Conservation (phyloP, 2,888 invertebrate species). For the Tetropium fuscum region DNA sequence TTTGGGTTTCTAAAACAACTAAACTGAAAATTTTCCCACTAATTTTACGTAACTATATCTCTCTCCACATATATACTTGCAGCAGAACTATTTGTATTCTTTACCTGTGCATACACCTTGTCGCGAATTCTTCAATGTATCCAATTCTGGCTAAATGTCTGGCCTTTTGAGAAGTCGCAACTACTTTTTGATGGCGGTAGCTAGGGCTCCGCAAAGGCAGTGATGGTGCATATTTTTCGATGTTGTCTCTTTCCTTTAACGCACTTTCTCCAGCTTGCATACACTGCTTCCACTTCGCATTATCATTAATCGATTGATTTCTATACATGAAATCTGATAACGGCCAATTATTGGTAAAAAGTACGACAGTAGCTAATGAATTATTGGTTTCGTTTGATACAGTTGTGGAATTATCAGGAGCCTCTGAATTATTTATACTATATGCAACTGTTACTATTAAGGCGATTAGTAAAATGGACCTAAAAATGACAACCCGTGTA, state of each 20-base stretch:
- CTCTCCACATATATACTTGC: not conserved
- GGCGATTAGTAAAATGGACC: slow-evolving; percentile 47
- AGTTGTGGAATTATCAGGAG: slow-evolving; percentile 31
- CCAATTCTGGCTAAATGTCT: slow-evolving; percentile 75
- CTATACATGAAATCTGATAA: slow-evolving; percentile 36
- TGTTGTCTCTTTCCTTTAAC: slow-evolving; percentile 68
- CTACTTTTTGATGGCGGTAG: slow-evolving; percentile 77
- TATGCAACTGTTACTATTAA: slow-evolving; percentile 45
- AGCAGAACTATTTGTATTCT: too few species aligned
- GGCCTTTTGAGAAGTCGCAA: slow-evolving; percentile 73
- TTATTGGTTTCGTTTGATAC: slow-evolving; percentile 26
- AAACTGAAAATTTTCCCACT: not conserved
- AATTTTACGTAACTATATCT: not conserved
- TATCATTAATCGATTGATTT: slow-evolving; percentile 28
- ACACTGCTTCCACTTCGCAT: slow-evolving; percentile 38
- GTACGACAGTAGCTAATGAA: slow-evolving; percentile 31
- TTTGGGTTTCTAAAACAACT: not conserved
- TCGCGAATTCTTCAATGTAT: slow-evolving; percentile 77
- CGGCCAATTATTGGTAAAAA: slow-evolving; percentile 47
- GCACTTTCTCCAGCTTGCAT: slow-evolving; percentile 68
- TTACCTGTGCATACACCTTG: slow-evolving; percentile 63
- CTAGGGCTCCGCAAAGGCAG: slow-evolving; percentile 72
- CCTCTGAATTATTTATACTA: slow-evolving; percentile 36
- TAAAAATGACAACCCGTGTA: slow-evolving; percentile 36
- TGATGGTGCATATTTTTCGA: slow-evolving; percentile 69